Percentiles rank a stretch among this genome's conserved stretches.
phyloP scores from a whole-genome alignment of 35 echinoderm and acorn worm species.

The Lytechinus pictus region DNA sequence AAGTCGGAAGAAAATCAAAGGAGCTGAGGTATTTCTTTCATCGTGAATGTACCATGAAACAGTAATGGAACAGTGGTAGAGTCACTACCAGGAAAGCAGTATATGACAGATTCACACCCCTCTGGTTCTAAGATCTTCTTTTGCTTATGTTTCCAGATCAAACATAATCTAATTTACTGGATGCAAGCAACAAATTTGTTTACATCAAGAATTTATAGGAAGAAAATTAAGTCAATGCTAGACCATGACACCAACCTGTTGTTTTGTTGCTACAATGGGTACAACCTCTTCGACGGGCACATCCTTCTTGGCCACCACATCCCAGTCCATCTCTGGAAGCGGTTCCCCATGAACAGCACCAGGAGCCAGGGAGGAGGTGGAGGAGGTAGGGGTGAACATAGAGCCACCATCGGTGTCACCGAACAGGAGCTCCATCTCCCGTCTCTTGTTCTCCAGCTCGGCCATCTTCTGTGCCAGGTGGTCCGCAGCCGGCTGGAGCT shows the following conservation, averaged over 20 bases:
- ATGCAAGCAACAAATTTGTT: too few species aligned
- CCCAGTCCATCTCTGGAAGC: constrained; percentile 47
- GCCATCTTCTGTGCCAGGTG: constrained; percentile 72
- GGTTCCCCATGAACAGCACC: not conserved
- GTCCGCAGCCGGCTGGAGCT: constrained; percentile 63
- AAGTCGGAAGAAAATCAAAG: too few species aligned
- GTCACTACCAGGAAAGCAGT: too few species aligned
- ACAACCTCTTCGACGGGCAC: not conserved
- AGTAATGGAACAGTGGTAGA: too few species aligned
- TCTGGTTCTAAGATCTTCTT: too few species aligned
- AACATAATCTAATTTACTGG: too few species aligned
- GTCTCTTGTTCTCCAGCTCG: constrained; percentile 71
- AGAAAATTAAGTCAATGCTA: too few species aligned
- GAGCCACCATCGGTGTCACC: constrained; percentile 36
- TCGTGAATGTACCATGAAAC: too few species aligned
- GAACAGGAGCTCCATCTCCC: constrained; percentile 86
- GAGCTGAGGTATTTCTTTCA: too few species aligned
- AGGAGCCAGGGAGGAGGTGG: constrained; percentile 20
- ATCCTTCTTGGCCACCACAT: constrained; percentile 55
- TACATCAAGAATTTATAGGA: too few species aligned
- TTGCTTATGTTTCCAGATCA: too few species aligned
- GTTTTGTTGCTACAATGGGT: constrained; percentile 32
- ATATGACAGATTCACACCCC: too few species aligned
- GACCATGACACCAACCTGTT: constrained; percentile 6
- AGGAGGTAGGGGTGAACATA: not conserved